Evolutionary conservation across 92 coral and sea anemone species (phyloP), one percentile per base, ranked within the genome.

Genomic region (Isaurus tuberculatus): DNA sequence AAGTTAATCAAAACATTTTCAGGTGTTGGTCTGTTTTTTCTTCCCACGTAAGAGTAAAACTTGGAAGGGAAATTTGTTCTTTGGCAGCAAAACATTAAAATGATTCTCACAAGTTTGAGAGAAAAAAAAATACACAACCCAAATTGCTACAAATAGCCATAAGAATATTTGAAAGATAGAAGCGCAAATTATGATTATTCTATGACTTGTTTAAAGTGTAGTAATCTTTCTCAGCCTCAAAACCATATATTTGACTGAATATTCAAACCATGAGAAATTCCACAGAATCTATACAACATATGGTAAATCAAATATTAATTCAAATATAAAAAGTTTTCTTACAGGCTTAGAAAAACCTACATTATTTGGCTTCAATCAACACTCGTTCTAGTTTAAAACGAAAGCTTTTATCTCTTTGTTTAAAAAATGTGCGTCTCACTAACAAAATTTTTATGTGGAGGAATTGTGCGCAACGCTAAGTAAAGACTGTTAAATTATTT

Each of bases 21-120:
- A 77, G 82, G 82, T 77, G 82, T 20, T 40, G 70, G 32, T 2
- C 51, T 16, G 8, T 28, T 34, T 65, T 16, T 33, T 51, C 37
- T 57, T 61, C 70, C 34, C 70, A 77, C 70, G 51, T 77, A 26
- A 34, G 3, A 53, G 68, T 9, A 37, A 22, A 34, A 27, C 68
- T 75, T 65, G 5, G 57, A 75, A 30, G 31, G 48, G 46, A n/a
- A 32, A 32, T 32, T 33, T 17, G 68, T 22, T 44, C 67, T 55
- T 8, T 57, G 69, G 34, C 69, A 10, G 69, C 10, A 26, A 63
- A 63, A 26, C 34, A 63, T 29, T 61, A 1, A 8, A 63, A 63
- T 8, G 14, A 2, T 19, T 20, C 27, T 26, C 17, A 22, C 33
- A 25, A 63, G 27, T 9, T 20, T 1, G 4, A 25, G 8, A 63